A percentile compares a stretch with the other conserved stretches of the same genome.
phyloP scores from a whole-genome alignment of 2,113 vertebrate genomes.

The Alligator sinensis region DNA sequence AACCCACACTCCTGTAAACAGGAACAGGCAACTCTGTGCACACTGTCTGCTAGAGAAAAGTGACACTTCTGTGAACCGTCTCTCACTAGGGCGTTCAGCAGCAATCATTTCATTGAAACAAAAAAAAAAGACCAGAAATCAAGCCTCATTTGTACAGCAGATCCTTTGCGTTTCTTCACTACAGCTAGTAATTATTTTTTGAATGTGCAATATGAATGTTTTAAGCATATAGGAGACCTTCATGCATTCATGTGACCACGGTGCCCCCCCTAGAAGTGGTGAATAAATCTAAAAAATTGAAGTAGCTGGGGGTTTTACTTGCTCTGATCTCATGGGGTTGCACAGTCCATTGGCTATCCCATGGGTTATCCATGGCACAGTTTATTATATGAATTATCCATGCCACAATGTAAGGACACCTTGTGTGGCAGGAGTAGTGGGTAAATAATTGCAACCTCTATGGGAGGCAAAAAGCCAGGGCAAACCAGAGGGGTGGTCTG shows the following conservation, averaged over 20 bases:
- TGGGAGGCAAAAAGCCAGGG: background rate
- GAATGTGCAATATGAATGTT: background rate
- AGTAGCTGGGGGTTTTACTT: background rate
- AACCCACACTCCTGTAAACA: background rate
- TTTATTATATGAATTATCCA: too few relatives aligned
- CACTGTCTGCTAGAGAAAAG: background rate
- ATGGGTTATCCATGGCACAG: too few relatives aligned
- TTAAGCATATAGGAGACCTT: background rate
- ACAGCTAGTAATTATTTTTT: background rate
- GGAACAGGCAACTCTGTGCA: background rate
- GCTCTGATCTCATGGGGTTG: too few relatives aligned
- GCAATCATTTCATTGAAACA: background rate
- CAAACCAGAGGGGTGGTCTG: accelerated
- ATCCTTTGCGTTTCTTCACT: background rate
- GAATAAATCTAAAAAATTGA: background rate
- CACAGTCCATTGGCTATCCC: too few relatives aligned
- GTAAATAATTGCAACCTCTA: background rate
- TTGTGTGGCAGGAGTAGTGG: too few relatives aligned
- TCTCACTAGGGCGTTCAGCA: background rate
- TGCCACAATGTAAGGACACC: too few relatives aligned
- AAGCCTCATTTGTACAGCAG: background rate
- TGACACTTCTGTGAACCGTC: background rate
- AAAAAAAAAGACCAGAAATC: background rate
- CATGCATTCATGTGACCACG: background rate
- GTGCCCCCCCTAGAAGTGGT: background rate